Conservation (phyloP, 2,888 invertebrate genomes). For the Agrochola macilenta region DNA sequence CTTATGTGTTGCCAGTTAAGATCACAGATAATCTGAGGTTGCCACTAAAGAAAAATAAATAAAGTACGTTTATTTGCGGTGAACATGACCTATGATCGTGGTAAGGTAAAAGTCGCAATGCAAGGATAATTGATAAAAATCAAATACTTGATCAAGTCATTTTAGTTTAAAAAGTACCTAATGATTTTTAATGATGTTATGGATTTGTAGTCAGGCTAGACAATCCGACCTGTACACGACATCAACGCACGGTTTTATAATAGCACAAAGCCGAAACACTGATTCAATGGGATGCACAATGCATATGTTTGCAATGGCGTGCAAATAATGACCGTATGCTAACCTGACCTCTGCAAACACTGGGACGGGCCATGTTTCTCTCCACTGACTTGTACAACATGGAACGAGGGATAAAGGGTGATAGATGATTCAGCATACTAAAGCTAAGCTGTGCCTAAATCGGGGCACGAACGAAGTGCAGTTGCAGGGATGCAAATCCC, state of each 20-base stretch:
- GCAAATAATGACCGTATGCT: constrained; percentile 38
- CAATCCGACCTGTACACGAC: not conserved
- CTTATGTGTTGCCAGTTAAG: not conserved
- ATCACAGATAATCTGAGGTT: not conserved
- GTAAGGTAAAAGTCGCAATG: not conserved
- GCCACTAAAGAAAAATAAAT: no score
- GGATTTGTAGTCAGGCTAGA: not conserved
- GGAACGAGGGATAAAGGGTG: constrained; percentile 24
- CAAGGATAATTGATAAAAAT: not conserved
- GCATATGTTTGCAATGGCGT: constrained; percentile 20
- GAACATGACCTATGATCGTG: no score
- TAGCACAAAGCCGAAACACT: not conserved
- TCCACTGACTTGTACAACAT: constrained; percentile 45
- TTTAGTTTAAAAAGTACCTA: not conserved
- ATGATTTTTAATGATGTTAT: not conserved
- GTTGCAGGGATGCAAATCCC: constrained; percentile 1
- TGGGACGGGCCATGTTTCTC: constrained; percentile 41
- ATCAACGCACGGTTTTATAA: not conserved
- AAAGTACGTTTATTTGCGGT: no score
- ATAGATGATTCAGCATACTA: constrained; percentile 26
- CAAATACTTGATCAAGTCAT: not conserved
- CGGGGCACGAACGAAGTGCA: constrained; percentile 2
- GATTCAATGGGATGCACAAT: constrained; percentile 7
- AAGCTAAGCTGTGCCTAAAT: not conserved
- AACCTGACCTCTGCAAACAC: constrained; percentile 29